Conservation (phyloP, 2,888 invertebrate species). For the Ctenicera cuprea region DNA sequence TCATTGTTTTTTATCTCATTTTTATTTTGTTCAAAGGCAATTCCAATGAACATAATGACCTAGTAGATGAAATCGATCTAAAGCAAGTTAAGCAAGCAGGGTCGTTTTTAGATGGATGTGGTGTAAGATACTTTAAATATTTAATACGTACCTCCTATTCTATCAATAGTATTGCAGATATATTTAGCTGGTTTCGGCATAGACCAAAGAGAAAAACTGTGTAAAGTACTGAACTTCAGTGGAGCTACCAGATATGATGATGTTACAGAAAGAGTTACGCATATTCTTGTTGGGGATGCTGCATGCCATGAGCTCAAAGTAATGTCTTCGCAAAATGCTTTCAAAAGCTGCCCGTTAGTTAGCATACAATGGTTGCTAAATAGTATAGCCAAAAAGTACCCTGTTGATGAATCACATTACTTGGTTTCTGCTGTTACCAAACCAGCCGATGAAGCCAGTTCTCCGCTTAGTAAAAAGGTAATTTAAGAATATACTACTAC, state of each 20-base stretch:
- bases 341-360: conserved; percentile 74
- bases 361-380: conserved; percentile 84
- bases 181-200: conserved; percentile 81
- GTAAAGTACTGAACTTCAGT: conserved; percentile 82
- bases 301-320: conserved; percentile 72
- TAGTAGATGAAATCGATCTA: conserved; percentile 75
- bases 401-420: conserved; percentile 76
- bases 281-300: conserved; percentile 84
- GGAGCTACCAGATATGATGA: conserved; percentile 90
- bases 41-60: conserved; percentile 57
- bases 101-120: conserved; percentile 91
- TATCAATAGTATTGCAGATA: conserved; percentile 76
- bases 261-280: conserved; percentile 85
- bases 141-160: too few relatives aligned
- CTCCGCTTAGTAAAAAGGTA: conserved; percentile 78
- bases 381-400: conserved; percentile 79
- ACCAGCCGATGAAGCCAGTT: conserved; percentile 63
- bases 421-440: conserved; percentile 58
- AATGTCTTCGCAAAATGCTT: conserved; percentile 59
- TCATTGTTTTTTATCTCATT: conserved; percentile 1
- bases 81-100: conserved; percentile 83
- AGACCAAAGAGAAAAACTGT: conserved; percentile 80
- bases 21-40: conserved; percentile 42
- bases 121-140: conserved; percentile 78
- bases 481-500: background rate